Conservation (phyloP, 2,888 invertebrate species). For the Abscondita cerata region DNA sequence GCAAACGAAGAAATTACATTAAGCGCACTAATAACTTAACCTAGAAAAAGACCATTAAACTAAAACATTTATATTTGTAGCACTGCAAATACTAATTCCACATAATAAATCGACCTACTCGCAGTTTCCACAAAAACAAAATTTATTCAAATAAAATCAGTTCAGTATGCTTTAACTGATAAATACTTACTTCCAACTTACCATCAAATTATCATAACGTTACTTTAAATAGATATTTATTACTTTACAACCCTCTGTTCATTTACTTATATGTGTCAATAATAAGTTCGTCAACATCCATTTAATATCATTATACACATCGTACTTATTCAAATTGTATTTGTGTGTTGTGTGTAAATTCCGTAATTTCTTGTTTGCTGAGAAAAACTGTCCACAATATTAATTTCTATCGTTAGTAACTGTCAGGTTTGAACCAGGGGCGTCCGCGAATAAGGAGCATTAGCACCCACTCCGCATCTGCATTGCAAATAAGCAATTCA, state of each 20-base stretch:
- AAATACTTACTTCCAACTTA: not conserved
- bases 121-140: not conserved
- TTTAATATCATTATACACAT: not conserved
- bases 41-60: not conserved
- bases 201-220: too few relatives aligned
- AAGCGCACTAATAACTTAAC: too few relatives aligned
- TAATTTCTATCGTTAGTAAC: slow-evolving; percentile 52
- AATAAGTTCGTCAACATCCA: not conserved
- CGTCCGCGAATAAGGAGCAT: slow-evolving; percentile 43
- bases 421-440: slow-evolving; percentile 49
- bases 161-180: not conserved
- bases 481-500: slow-evolving; percentile 56
- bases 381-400: slow-evolving; percentile 33
- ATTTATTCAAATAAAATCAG: slow-evolving; percentile 3
- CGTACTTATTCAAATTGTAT: not conserved
- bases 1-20: too few relatives aligned
- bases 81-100: not conserved
- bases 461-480: slow-evolving; percentile 46
- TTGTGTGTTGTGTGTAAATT: slow-evolving; percentile 16
- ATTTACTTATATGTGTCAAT: too few relatives aligned
- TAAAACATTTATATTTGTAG: not conserved
- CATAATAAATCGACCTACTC: not conserved
- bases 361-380: slow-evolving; percentile 26
- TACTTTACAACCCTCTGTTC: too few relatives aligned
- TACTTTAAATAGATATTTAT: too few relatives aligned